phyloP scores from a whole-genome alignment of 2,888 invertebrate genomes.

The Rhopalosiphum nymphaeae region DNA sequence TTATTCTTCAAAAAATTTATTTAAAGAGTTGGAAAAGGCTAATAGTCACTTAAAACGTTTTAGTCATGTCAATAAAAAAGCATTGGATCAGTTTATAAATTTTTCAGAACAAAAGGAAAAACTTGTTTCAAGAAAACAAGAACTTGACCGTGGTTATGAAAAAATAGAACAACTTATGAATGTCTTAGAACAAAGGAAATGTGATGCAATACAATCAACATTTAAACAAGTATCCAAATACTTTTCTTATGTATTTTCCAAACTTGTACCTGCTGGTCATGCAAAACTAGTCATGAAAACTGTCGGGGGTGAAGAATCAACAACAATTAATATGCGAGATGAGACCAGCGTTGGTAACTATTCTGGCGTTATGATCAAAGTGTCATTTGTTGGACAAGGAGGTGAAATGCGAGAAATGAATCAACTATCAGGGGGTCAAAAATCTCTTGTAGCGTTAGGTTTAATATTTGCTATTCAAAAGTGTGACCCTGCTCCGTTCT shows the following conservation, averaged over 20 bases:
- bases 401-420: constrained; percentile 99
- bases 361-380: constrained; percentile 70
- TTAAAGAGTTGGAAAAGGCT: constrained; percentile 96
- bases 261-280: constrained; percentile 93
- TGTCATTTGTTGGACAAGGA: constrained; percentile 67
- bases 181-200: constrained; percentile 94
- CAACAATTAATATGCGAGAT: constrained; percentile 69
- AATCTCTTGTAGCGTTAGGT: constrained; percentile 96
- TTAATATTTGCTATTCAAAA: constrained; percentile 99
- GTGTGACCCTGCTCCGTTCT: constrained; percentile 99
- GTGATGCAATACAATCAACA: constrained; percentile 98
- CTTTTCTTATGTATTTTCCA: constrained; percentile 98
- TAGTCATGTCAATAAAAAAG: constrained; percentile 99
- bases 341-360: constrained; percentile 75
- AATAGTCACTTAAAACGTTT: constrained; percentile 98
- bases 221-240: constrained; percentile 98
- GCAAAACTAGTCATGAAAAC: constrained; percentile 94
- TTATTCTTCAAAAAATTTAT: constrained; percentile 83
- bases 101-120: constrained; percentile 99
- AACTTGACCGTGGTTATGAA: constrained; percentile 92
- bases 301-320: constrained; percentile 79
- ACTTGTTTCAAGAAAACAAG: constrained; percentile 93
- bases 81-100: constrained; percentile 97
- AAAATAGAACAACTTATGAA: constrained; percentile 94
- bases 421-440: constrained; percentile 98